Conservation (phyloP, 2,888 invertebrate genomes). For the Uropetala carovei region DNA sequence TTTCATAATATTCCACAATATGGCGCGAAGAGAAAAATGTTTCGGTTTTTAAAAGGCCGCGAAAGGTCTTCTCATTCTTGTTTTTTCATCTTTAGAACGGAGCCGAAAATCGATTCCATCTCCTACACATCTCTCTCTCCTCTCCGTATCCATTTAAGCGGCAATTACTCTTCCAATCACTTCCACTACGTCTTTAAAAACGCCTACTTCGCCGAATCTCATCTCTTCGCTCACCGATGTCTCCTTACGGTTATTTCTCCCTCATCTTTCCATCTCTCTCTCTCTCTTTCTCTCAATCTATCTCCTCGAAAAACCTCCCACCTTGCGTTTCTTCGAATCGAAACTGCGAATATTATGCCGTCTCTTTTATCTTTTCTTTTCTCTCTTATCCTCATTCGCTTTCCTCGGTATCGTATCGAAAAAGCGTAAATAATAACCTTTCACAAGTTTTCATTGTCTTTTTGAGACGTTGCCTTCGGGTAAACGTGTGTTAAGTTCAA, state of each 20-base stretch:
- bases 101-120: slow-evolving; percentile 16
- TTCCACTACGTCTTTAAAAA: not conserved
- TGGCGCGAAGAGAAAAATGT: slow-evolving; percentile 27
- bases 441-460: no score
- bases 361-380: no score
- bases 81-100: slow-evolving; percentile 29
- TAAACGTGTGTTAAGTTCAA: no score
- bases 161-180: slow-evolving; percentile 41
- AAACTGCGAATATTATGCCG: no score
- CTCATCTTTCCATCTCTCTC: not conserved
- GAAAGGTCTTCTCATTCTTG: slow-evolving; percentile 24
- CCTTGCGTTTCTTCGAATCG: no score
- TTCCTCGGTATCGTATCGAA: no score
- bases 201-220: not conserved
- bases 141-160: not conserved
- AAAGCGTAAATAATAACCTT: no score
- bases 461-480: no score
- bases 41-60: slow-evolving; percentile 7
- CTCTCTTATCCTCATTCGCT: no score
- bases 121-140: not conserved
- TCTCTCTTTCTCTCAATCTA: no score
- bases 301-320: no score
- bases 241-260: not conserved
- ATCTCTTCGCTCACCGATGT: not conserved
- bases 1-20: slow-evolving; percentile 17